Conservation (phyloP, 2,797 vertebrate genomes). For the Manis pentadactyla region DNA sequence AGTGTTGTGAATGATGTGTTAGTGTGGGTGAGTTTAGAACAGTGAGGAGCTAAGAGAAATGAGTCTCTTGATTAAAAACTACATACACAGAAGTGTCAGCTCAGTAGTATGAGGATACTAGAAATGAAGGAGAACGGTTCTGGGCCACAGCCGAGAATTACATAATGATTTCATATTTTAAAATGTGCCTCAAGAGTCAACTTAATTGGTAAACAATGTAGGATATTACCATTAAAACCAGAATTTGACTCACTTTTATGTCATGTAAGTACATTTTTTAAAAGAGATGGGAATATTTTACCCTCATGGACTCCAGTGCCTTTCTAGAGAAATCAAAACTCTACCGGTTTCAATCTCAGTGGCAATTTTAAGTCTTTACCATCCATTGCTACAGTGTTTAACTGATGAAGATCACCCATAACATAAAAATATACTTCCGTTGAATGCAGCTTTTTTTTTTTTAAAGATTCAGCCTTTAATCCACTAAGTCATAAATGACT, state of each 20-base stretch:
- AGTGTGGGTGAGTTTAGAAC: not conserved
- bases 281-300: not conserved
- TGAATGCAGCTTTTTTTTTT: not conserved
- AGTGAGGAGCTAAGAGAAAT: not conserved
- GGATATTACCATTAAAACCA: not conserved
- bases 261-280: not conserved
- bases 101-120: not conserved
- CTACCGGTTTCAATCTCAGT: not conserved
- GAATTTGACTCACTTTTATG: slow-evolving; percentile 15
- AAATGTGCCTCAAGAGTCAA: slow-evolving; percentile 17
- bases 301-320: not conserved
- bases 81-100: not conserved
- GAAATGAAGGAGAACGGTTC: slow-evolving; percentile 17
- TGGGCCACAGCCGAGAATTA: slow-evolving; percentile 23
- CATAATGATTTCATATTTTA: slow-evolving; percentile 46
- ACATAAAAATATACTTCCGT: slow-evolving; percentile 1
- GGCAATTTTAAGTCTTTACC: not conserved
- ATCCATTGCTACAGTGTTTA: not conserved
- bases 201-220: slow-evolving; percentile 18
- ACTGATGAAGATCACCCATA: not conserved
- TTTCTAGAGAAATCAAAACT: not conserved
- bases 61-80: not conserved
- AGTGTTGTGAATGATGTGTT: not conserved
- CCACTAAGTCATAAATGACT: slow-evolving; percentile 25
- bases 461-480: slow-evolving; percentile 20